These are phyloP conservation scores for Mugil cephalus DNA, from an alignment of 2,113 vertebrate genomes.

Conservation along the genomic window DNA sequence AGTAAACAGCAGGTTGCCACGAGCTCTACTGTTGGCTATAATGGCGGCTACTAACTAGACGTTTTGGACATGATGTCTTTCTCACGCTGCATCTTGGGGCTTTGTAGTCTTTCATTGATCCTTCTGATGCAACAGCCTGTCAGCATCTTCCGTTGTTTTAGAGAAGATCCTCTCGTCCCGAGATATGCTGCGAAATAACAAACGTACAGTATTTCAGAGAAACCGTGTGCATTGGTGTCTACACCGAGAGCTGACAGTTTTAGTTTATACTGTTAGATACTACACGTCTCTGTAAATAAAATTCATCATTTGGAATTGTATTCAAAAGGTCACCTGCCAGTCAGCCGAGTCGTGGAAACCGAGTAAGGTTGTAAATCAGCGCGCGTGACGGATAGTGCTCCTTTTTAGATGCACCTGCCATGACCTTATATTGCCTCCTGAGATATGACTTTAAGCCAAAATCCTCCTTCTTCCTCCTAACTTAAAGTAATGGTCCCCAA, in stretches of 20 bases:
- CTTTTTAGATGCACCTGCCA: slow-evolving; percentile 9
- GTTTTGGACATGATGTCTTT: slow-evolving; percentile 20
- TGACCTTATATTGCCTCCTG: slow-evolving; percentile 63
- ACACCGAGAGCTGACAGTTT: too few species aligned
- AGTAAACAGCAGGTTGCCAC: neutral
- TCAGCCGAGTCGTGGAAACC: neutral
- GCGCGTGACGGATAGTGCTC: neutral
- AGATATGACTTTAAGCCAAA: slow-evolving; percentile 63
- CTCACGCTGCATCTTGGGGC: neutral
- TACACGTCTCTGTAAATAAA: too few species aligned
- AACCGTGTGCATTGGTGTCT: too few species aligned
- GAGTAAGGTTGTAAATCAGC: slow-evolving; percentile 2
- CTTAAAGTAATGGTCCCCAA: slow-evolving; percentile 65
- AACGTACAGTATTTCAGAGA: too few species aligned
- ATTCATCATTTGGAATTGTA: neutral
- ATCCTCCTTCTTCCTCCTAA: slow-evolving; percentile 49
- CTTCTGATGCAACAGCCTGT: slow-evolving; percentile 17
- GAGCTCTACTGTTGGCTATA: neutral
- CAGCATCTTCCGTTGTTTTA: neutral
- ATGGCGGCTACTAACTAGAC: neutral
- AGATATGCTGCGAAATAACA: neutral
- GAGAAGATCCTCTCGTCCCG: neutral
- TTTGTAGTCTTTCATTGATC: neutral
- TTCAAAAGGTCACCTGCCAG: neutral
- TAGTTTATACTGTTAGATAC: too few species aligned